Base-by-base conservation (phyloP, 2,113 vertebrate species). In the Saguinus midas region DNA sequence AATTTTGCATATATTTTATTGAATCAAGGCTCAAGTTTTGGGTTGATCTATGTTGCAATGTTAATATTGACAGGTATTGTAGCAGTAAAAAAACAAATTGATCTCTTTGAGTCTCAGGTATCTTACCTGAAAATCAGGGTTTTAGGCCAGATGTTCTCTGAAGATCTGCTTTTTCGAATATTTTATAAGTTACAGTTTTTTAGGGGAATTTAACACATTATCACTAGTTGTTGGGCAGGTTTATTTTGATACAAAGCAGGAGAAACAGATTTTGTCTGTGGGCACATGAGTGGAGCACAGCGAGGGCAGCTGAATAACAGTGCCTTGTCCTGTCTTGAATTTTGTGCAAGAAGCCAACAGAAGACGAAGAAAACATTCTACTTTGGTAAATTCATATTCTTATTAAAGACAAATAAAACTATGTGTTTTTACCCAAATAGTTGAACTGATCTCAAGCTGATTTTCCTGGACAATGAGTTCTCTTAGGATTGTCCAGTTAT, bases 241-340 rank as follows among this genome's bases (percentile, higher is more conserved):
- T 70, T 87, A 37, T 57, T 61, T 81, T 5, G 48, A 20, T 20
- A 35, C 0, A 43, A 48, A 25, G 8, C 11, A 40, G 10, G 25
- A 73, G n/a, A 84, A 48, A 78, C 2, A 72, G 6, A n/a, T 58
- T 92, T 90, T 72, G 3, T 52, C 37, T 35, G 8, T 3, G 11
- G 0, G 2, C 4, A 43, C 1, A 1, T 40, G 8, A 57, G 1
- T n/a, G 21, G 12, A 32, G 12, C 20, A 0, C 0, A 13, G 1
- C 17, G 12, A 40, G 27, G 4, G 6, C 3, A 76, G 12, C 17
- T 72, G n/a, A 92, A 8, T 20, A 17, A 58, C 11, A 79, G 27
- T 8, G 16, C 25, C 11, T 76, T 43, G 14, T 43, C 16, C 27
- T 79, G 6, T 18, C 40, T 48, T 90, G 9, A 94, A 80, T 6